A percentile compares a stretch with the other conserved stretches of the same genome.
Evolutionary conservation across 2,888 invertebrate species (phyloP).

Genomic region (Drosophila birchii): DNA sequence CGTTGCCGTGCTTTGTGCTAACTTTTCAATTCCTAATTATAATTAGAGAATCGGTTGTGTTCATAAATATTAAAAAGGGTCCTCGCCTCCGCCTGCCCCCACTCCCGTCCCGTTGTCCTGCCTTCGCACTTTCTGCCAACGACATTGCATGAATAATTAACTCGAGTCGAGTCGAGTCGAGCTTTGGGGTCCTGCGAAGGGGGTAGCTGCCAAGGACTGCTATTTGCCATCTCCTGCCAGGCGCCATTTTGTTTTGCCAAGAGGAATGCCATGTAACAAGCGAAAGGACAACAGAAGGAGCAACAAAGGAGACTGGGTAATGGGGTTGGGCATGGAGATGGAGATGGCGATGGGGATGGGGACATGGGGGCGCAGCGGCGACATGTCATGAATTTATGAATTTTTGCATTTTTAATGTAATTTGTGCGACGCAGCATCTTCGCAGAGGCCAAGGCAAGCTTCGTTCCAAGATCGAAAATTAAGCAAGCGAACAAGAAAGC

Average conservation of each 20-base stretch:
- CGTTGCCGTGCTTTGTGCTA: conserved; percentile 78
- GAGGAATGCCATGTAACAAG: conserved; percentile 42
- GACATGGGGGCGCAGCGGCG: conserved; percentile 43
- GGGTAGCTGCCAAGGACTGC: conserved; percentile 19
- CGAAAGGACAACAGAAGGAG: conserved; percentile 38
- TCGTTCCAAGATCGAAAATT: neutral
- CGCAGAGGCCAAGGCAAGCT: neutral
- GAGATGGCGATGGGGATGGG: conserved; percentile 2
- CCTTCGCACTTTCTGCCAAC: conserved; percentile 54
- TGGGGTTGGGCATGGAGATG: conserved; percentile 20
- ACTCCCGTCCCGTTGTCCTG: neutral
- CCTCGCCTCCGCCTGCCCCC: conserved; percentile 35
- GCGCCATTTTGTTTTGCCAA: conserved; percentile 74
- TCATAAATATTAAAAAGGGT: conserved; percentile 81
- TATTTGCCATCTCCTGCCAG: conserved; percentile 63
- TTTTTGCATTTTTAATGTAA: conserved; percentile 80
- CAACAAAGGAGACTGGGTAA: conserved; percentile 22
- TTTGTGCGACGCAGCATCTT: conserved; percentile 55
- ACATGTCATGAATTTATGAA: conserved; percentile 80
- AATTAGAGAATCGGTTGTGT: conserved; percentile 82
- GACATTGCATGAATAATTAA: conserved; percentile 80
- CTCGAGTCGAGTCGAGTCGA: conserved; percentile 78
- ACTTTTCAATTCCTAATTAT: conserved; percentile 83
- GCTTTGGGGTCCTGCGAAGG: conserved; percentile 19
- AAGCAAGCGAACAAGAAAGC: neutral